Evolutionary conservation across 2,113 vertebrate genomes (phyloP).

Genomic region (Petroica traversi): DNA sequence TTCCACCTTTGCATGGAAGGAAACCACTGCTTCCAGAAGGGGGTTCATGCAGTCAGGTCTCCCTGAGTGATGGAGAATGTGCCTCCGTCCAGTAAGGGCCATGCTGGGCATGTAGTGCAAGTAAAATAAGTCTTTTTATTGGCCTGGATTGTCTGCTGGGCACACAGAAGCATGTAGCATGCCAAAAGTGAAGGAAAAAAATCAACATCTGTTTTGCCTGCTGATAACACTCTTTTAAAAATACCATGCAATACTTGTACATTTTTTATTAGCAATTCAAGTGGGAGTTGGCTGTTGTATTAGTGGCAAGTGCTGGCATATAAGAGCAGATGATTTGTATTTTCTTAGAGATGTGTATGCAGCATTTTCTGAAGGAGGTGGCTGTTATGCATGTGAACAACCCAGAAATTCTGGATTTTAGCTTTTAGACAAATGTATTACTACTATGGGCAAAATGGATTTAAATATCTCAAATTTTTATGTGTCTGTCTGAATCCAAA

Average conservation of each 20-base stretch:
- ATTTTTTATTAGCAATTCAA: neutral
- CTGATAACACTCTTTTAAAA: neutral
- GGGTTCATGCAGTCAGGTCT: neutral
- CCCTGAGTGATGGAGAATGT: neutral
- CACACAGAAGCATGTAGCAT: neutral
- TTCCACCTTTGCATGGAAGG: neutral
- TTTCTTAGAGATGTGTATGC: neutral
- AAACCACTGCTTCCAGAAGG: neutral
- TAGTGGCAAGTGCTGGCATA: neutral
- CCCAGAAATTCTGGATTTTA: neutral
- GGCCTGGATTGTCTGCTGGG: neutral
- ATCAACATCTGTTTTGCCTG: neutral
- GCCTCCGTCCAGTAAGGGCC: neutral
- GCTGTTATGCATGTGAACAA: neutral
- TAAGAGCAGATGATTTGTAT: neutral
- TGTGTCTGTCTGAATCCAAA: neutral
- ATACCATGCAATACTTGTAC: neutral
- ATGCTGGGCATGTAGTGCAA: neutral
- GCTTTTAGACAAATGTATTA: neutral
- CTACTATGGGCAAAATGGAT: neutral
- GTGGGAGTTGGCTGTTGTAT: neutral
- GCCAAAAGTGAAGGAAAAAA: neutral
- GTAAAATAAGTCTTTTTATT: neutral
- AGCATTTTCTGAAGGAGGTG: neutral
- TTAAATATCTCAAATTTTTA: neutral